Evolutionary conservation across 2,888 invertebrate species (phyloP).

Genomic region (Aporophyla nigra): DNA sequence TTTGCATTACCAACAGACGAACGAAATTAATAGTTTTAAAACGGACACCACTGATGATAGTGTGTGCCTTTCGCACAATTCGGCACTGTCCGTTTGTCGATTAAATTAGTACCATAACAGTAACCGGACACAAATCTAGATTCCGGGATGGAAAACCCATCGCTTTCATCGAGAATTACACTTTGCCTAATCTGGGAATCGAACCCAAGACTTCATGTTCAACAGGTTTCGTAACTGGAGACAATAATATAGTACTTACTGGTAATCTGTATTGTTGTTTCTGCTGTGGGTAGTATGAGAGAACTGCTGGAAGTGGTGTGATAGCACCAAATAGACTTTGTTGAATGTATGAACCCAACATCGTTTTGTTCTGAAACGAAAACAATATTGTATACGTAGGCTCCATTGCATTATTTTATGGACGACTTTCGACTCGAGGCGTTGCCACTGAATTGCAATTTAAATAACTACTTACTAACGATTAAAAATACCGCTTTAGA

Average conservation of each 20-base stretch:
- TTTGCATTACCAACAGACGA: no score
- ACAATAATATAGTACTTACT: constrained; percentile 73
- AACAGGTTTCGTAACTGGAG: background rate
- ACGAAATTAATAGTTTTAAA: background rate
- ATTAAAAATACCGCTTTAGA: background rate
- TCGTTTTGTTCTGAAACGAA: constrained; percentile 84
- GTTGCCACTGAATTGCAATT: background rate
- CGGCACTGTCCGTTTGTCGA: background rate
- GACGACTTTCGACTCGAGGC: background rate
- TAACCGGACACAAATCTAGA: no score
- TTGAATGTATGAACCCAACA: constrained; percentile 88
- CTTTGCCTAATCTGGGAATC: no score
- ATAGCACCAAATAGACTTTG: constrained; percentile 87
- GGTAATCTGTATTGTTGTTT: constrained; percentile 84
- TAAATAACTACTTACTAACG: background rate
- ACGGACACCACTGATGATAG: no score
- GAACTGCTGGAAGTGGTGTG: constrained; percentile 85
- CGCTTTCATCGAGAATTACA: no score
- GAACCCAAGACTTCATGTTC: no score
- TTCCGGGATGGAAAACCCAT: no score
- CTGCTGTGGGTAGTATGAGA: constrained; percentile 87
- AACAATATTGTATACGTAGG: background rate
- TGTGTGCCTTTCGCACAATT: background rate
- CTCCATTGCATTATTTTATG: background rate
- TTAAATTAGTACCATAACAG: background rate